Percentiles rank a stretch among this genome's conserved stretches.
phyloP scores from a whole-genome alignment of 2,113 vertebrate species.

The Porphyrio hochstetteri region DNA sequence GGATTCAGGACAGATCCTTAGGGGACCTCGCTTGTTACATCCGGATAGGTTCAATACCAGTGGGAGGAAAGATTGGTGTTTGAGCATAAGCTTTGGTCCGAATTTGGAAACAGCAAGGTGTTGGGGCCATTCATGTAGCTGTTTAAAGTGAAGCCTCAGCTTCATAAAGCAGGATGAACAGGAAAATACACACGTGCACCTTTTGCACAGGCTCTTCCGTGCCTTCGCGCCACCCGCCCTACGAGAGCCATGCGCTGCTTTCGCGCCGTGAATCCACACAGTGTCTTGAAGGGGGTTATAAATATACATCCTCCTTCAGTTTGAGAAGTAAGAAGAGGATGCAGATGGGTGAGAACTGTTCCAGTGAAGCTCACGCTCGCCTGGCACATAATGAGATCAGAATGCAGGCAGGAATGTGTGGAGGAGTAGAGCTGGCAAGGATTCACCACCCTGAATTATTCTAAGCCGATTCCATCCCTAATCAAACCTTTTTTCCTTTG shows the following conservation, averaged over 20 bases:
- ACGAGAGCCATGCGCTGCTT: rapidly evolving
- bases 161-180: neutral
- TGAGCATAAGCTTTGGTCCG: neutral
- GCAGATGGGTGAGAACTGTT: slow-evolving; percentile 65
- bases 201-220: rapidly evolving
- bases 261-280: neutral
- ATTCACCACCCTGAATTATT: slow-evolving; percentile 61
- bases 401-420: slow-evolving; percentile 70
- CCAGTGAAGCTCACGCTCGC: slow-evolving; percentile 38
- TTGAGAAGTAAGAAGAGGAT: slow-evolving; percentile 38
- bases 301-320: slow-evolving; percentile 40
- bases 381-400: slow-evolving; percentile 53
- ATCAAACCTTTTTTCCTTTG: neutral
- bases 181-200: neutral
- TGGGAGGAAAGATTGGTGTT: neutral
- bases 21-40: neutral
- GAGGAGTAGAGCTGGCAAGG: slow-evolving; percentile 69
- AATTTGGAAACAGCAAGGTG: neutral
- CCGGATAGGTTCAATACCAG: neutral
- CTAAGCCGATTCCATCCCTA: slow-evolving; percentile 31
- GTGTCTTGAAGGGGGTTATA: neutral
- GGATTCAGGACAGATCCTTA: slow-evolving; percentile 7
- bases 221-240: neutral
- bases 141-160: neutral
- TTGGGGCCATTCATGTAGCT: neutral